These are phyloP conservation scores for Hydropsyche tenuis DNA, from an alignment of 1,140 invertebrate species.

Conservation along the genomic window DNA sequence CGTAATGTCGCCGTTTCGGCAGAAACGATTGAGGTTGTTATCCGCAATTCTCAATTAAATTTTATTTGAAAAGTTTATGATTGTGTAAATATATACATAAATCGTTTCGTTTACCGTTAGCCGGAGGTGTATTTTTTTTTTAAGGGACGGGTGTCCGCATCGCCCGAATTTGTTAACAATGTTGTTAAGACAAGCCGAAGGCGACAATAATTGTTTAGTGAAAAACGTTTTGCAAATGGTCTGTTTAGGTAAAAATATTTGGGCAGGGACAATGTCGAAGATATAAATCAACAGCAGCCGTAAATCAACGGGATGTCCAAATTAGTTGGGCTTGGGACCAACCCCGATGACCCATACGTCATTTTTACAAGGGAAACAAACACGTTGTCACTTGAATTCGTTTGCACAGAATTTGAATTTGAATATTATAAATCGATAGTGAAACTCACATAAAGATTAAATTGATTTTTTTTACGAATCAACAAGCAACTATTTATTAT, in stretches of 20 bases:
- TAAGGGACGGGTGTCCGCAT: neutral
- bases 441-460: too few relatives aligned
- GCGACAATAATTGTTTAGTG: neutral
- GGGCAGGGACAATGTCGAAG: neutral
- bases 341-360: conserved; percentile 17
- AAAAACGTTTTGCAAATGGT: neutral
- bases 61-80: too few relatives aligned
- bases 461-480: too few relatives aligned
- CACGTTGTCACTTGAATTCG: too few relatives aligned
- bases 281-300: conserved; percentile 38
- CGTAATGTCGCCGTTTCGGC: too few relatives aligned
- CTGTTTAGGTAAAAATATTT: conserved; percentile 32
- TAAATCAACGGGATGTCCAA: conserved; percentile 44
- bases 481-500: too few relatives aligned
- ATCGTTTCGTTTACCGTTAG: neutral
- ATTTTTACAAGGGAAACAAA: conserved; percentile 17
- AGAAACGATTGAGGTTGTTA: too few relatives aligned
- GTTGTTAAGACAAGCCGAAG: conserved; percentile 3
- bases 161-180: conserved; percentile 3
- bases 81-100: too few relatives aligned
- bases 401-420: too few relatives aligned
- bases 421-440: too few relatives aligned
- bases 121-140: neutral
- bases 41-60: too few relatives aligned
- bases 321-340: conserved; percentile 35